Conservation (phyloP, 2,888 invertebrate species). For the Nemurella pictetii region DNA sequence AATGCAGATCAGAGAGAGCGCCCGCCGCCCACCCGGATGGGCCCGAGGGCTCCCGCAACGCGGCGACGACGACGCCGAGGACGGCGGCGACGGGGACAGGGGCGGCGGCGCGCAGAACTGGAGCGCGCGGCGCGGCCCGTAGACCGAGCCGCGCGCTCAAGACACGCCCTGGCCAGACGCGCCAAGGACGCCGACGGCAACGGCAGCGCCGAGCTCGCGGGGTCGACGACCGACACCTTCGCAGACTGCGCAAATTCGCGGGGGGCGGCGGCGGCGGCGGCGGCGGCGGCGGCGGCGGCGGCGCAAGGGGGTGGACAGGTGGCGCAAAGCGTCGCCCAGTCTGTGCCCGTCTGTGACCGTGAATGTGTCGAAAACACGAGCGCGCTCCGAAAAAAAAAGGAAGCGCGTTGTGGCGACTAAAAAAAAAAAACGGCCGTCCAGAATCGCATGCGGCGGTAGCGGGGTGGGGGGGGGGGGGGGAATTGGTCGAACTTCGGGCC, state of each 20-base stretch:
- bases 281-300: constrained; percentile 2
- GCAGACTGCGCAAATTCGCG: not conserved
- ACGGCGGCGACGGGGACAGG: not conserved
- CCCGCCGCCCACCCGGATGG: constrained; percentile 11
- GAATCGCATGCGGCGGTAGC: not conserved
- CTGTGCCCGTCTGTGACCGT: too few species aligned
- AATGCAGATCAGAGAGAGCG: too few species aligned
- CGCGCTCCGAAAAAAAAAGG: too few species aligned
- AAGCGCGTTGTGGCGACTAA: too few species aligned
- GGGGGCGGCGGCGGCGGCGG: not conserved
- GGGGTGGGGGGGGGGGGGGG: not conserved
- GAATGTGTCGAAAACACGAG: too few species aligned
- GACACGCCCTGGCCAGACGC: constrained; percentile 4
- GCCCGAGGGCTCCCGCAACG: not conserved
- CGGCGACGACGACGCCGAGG: too few species aligned
- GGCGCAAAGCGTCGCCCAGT: too few species aligned
- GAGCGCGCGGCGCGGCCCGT: too few species aligned
- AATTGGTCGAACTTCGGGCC: too few species aligned
- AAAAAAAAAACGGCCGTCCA: too few species aligned
- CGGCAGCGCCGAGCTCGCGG: not conserved
- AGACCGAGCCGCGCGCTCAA: not conserved
- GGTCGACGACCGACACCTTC: not conserved
- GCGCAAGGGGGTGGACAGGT: not conserved
- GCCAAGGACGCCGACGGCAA: constrained; percentile 39
- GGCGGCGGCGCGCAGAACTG: not conserved